These are phyloP conservation scores for Ibycter americanus DNA, from an alignment of 2,797 vertebrate genomes.

Conservation along the genomic window DNA sequence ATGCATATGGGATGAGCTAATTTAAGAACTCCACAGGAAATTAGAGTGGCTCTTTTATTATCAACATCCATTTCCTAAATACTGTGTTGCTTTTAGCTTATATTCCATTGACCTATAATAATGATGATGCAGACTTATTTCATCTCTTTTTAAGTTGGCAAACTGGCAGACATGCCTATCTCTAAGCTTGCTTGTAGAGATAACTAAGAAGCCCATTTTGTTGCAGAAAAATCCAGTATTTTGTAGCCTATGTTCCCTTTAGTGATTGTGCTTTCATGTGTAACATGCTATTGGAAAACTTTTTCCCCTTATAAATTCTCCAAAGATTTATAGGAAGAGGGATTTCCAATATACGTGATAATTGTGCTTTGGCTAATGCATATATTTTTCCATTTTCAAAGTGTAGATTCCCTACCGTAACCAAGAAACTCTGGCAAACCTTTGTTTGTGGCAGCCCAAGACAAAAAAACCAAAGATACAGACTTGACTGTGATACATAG, in stretches of 20 bases:
- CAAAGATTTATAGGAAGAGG: not conserved
- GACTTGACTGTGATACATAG: not conserved
- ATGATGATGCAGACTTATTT: constrained; percentile 19
- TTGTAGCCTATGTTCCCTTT: not conserved
- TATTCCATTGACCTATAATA: constrained; percentile 53
- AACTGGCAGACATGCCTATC: not conserved
- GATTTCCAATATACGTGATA: not conserved
- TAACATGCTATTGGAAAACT: not conserved
- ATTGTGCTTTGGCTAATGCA: not conserved
- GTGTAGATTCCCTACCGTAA: not conserved
- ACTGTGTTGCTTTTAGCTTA: constrained; percentile 42
- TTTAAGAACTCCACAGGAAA: constrained; percentile 66
- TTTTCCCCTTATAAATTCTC: not conserved
- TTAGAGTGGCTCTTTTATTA: constrained; percentile 52
- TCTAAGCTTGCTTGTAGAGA: not conserved
- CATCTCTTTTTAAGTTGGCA: not conserved
- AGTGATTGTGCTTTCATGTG: not conserved
- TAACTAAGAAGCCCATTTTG: not conserved
- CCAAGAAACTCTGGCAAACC: not conserved
- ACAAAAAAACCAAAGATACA: not conserved
- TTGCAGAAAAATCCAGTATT: not conserved
- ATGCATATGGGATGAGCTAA: constrained; percentile 50
- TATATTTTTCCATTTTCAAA: not conserved
- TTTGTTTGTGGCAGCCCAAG: not conserved
- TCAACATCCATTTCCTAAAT: constrained; percentile 48